Evolutionary conservation across 2,113 vertebrate genomes (phyloP).

Genomic region (Tapirus terrestris): DNA sequence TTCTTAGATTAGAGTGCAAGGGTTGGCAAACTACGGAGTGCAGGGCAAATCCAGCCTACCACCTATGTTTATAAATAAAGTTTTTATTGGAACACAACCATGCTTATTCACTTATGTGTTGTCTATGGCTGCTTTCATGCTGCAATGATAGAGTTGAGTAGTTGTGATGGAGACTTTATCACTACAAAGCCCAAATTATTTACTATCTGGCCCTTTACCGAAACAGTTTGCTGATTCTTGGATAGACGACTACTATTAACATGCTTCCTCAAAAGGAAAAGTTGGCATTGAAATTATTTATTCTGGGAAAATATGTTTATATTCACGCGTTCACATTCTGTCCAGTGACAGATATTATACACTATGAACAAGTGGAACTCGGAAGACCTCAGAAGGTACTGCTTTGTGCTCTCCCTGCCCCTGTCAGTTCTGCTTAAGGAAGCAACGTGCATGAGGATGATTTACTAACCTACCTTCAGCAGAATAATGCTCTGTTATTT

Average conservation of each 20-base stretch:
- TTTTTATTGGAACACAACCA: background rate
- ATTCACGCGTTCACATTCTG: constrained; percentile 34
- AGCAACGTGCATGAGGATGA: background rate
- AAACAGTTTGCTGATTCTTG: background rate
- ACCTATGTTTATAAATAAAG: background rate
- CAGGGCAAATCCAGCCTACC: background rate
- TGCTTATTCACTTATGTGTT: background rate
- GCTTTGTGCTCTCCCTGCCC: background rate
- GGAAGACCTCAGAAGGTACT: background rate
- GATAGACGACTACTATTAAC: background rate
- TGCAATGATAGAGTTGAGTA: background rate
- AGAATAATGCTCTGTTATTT: constrained; percentile 23
- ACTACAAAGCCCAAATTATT: background rate
- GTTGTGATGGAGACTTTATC: background rate
- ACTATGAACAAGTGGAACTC: background rate
- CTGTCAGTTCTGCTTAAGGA: constrained; percentile 52
- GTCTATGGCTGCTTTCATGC: background rate
- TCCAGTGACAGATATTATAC: background rate
- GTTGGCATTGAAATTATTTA: background rate
- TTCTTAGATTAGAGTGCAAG: background rate
- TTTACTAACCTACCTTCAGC: background rate
- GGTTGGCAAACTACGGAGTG: background rate
- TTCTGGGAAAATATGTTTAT: constrained; percentile 27
- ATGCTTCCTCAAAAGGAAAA: constrained; percentile 42
- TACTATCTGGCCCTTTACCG: background rate